Percentiles rank a stretch among this genome's conserved stretches.
phyloP scores from a whole-genome alignment of 2,113 vertebrate genomes.

The Hepsetus odoe region DNA sequence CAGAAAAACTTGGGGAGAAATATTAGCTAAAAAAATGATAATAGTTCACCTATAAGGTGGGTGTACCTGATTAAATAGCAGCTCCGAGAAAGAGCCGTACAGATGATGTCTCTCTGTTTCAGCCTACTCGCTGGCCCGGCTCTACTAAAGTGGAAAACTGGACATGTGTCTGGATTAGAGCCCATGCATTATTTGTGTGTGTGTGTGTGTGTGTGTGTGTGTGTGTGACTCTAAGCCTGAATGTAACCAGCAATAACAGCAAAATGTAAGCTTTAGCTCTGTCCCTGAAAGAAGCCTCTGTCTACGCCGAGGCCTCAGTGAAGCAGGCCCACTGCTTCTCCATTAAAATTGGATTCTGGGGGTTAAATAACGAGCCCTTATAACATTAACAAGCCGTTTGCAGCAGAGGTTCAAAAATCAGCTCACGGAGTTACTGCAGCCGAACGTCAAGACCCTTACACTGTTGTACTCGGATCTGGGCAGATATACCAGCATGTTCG shows the following conservation, averaged over 20 bases:
- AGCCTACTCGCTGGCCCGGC: neutral
- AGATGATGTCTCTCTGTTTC: conserved; percentile 16
- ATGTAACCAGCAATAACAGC: conserved; percentile 33
- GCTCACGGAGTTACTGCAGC: neutral
- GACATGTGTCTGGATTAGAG: conserved; percentile 19
- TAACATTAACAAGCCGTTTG: neutral
- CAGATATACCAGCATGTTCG: conserved; percentile 34
- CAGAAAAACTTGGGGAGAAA: no score
- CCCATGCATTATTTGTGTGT: neutral
- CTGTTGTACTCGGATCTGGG: neutral
- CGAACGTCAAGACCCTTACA: conserved; percentile 2
- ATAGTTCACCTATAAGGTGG: neutral
- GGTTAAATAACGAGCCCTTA: neutral
- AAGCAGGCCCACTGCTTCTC: neutral
- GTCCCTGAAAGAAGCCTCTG: neutral
- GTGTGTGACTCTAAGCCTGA: neutral
- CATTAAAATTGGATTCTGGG: neutral
- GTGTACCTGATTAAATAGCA: neutral
- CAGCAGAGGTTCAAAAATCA: neutral
- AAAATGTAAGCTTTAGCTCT: neutral
- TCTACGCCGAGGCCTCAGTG: neutral
- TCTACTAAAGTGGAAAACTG: conserved; percentile 3
- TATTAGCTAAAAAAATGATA: no score
- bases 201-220: neutral
- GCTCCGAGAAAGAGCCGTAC: conserved; percentile 17